Percentiles rank a stretch among this genome's conserved stretches.
Conservation (phyloP, 2,888 invertebrate genomes). For the Cyrtodaria siliqua region DNA sequence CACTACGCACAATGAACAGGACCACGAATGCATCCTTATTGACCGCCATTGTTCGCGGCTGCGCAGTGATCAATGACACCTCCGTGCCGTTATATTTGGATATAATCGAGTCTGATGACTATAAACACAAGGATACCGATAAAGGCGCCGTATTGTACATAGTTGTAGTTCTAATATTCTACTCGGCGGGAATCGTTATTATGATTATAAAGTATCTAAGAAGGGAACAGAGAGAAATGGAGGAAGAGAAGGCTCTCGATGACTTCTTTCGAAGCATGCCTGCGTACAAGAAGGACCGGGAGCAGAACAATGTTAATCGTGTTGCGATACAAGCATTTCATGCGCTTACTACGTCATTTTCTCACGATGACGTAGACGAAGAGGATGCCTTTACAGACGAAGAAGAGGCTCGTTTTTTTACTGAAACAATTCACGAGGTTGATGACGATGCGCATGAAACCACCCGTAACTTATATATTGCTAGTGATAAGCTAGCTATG, state of each 20-base stretch:
- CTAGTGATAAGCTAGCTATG: too few relatives aligned
- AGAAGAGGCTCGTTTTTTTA: constrained; percentile 38
- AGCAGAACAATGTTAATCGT: constrained; percentile 76
- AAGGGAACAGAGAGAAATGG: constrained; percentile 76
- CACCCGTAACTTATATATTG: too few relatives aligned
- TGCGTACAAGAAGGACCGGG: constrained; percentile 70
- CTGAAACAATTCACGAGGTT: constrained; percentile 49
- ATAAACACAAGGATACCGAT: constrained; percentile 60
- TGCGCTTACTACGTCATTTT: constrained; percentile 77
- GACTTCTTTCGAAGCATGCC: constrained; percentile 81
- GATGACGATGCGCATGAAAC: constrained; percentile 31
- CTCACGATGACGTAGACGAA: constrained; percentile 68
- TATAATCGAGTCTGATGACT: constrained; percentile 38
- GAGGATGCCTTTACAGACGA: constrained; percentile 41
- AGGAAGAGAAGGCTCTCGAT: constrained; percentile 79
- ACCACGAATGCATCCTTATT: constrained; percentile 9
- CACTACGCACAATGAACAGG: constrained; percentile 6
- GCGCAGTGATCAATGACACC: constrained; percentile 55
- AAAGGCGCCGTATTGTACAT: constrained; percentile 80
- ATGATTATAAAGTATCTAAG: constrained; percentile 81
- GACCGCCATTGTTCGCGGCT: constrained; percentile 33
- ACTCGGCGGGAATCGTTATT: constrained; percentile 77
- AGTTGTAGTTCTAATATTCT: constrained; percentile 77
- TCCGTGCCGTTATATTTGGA: constrained; percentile 54
- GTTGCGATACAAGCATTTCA: constrained; percentile 82